phyloP scores from a whole-genome alignment of 2,797 vertebrate species.

The Hipposideros larvatus region DNA sequence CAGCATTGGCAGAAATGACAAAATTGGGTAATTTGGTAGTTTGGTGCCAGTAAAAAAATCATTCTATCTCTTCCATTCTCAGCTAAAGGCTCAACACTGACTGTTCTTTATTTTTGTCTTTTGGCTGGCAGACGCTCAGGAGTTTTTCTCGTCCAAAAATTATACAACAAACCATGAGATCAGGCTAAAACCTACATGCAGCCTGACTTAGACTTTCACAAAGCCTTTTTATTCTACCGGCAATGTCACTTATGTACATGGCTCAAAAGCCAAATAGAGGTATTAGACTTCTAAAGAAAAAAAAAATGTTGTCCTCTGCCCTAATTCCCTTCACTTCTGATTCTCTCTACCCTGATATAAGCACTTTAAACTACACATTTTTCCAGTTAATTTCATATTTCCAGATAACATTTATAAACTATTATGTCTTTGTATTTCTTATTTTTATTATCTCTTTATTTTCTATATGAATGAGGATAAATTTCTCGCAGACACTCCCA shows the following conservation, averaged over 20 bases:
- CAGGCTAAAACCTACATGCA: neutral
- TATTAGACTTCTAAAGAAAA: slow-evolving; percentile 3
- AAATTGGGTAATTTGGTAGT: neutral
- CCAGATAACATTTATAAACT: neutral
- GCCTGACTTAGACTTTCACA: neutral
- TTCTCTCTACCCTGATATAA: neutral
- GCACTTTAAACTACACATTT: neutral
- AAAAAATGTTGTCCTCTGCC: neutral
- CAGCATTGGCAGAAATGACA: neutral
- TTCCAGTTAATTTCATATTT: slow-evolving; percentile 9
- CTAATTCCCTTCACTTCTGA: neutral
- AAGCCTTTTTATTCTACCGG: neutral
- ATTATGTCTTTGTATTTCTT: neutral
- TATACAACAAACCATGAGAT: neutral
- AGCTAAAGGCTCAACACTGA: neutral
- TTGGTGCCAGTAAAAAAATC: slow-evolving; percentile 2
- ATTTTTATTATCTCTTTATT: neutral
- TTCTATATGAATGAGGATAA: neutral
- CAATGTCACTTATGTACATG: neutral
- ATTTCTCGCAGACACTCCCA: neutral
- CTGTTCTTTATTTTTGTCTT: slow-evolving; percentile 38
- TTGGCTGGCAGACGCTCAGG: neutral
- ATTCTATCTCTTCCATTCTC: neutral
- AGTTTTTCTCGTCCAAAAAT: neutral
- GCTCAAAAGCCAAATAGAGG: neutral